Evolutionary conservation across 2,797 vertebrate species (phyloP).

Genomic region (Chanos chanos): DNA sequence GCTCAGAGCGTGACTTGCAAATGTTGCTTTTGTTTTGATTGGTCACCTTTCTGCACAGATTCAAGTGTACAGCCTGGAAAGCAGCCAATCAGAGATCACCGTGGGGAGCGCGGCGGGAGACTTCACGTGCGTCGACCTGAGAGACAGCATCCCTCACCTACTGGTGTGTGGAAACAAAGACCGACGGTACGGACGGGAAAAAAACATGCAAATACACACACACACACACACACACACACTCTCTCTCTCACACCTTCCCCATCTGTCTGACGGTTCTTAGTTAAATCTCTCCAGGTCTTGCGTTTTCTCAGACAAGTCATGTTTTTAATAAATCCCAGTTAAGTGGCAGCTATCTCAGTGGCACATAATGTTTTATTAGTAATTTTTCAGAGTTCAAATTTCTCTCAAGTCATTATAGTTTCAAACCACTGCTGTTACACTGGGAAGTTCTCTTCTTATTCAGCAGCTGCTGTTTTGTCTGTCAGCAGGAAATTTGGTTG

Average conservation of each 20-base stretch:
- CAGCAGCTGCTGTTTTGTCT: no score
- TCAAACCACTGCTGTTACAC: no score
- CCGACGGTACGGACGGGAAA: slow-evolving; percentile 74
- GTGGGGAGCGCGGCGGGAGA: slow-evolving; percentile 84
- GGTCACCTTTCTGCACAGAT: slow-evolving; percentile 66
- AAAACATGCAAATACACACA: neutral
- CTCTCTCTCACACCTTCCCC: neutral
- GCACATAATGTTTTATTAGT: no score
- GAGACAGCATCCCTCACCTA: slow-evolving; percentile 78
- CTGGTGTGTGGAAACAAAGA: slow-evolving; percentile 93
- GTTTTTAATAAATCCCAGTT: no score
- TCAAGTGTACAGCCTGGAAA: slow-evolving; percentile 87
- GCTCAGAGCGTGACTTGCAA: no score
- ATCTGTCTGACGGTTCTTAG: neutral
- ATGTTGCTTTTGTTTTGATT: neutral
- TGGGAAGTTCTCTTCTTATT: no score
- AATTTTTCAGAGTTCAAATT: no score
- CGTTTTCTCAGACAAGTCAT: neutral
- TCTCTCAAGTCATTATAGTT: no score
- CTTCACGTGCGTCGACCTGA: slow-evolving; percentile 89
- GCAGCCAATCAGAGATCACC: slow-evolving; percentile 71
- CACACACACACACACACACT: slow-evolving; percentile 4
- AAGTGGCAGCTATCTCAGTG: no score
- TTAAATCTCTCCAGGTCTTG: neutral
- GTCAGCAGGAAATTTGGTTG: no score